Evolutionary conservation across 2,113 vertebrate species (phyloP).

Genomic region (Abramis brama): DNA sequence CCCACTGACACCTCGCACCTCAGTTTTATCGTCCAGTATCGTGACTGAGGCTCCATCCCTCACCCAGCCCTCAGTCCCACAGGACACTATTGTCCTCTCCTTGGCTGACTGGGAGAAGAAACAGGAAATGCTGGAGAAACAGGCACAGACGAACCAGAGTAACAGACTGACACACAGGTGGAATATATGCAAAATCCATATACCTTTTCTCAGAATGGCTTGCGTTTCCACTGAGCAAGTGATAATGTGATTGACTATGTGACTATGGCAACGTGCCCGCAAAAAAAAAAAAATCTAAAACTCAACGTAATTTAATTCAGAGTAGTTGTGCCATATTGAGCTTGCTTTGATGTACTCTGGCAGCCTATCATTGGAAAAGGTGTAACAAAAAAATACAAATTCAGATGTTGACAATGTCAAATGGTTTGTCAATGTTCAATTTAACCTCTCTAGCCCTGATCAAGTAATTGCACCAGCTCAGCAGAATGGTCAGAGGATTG

Average conservation of each 20-base stretch:
- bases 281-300: background rate
- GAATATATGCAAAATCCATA: background rate
- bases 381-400: background rate
- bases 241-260: background rate
- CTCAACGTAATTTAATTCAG: background rate
- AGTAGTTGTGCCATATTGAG: background rate
- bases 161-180: slow-evolving; percentile 44
- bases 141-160: slow-evolving; percentile 42
- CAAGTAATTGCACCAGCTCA: slow-evolving; percentile 43
- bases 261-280: too few species aligned
- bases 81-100: slow-evolving; percentile 50
- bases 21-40: slow-evolving; percentile 68
- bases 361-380: background rate
- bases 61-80: slow-evolving; percentile 23
- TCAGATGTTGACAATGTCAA: background rate
- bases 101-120: slow-evolving; percentile 58
- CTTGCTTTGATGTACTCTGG: background rate
- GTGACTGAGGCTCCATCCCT: slow-evolving; percentile 69
- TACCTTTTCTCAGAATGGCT: background rate
- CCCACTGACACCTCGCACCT: slow-evolving; percentile 76
- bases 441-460: slow-evolving; percentile 35
- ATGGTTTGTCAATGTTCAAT: background rate
- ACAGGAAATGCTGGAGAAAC: slow-evolving; percentile 56
- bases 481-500: slow-evolving; percentile 61
- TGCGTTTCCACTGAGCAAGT: background rate